Base-by-base conservation (phyloP, 1,140 invertebrate species). In the Zophobas atratus region DNA sequence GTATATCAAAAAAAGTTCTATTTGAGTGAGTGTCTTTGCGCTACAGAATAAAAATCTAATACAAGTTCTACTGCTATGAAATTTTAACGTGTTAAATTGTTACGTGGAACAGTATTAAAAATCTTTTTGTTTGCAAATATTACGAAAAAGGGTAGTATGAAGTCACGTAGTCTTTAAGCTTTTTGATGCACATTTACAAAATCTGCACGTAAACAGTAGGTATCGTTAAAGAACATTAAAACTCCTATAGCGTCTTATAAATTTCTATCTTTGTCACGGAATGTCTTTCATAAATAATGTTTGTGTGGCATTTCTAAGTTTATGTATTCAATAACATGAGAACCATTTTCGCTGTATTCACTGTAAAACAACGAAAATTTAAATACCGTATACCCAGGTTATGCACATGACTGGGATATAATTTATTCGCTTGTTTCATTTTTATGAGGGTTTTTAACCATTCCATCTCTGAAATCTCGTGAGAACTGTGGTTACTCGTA, bases 221-320 rank as follows among this genome's bases (percentile, higher is more conserved):
- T 46, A 46, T 46, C 3, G 43, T 8, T 3, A 8, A 3, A 46
- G 8, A 46, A 46, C 43, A 46, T 46, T 46, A 53, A 53, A 8
- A 53, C 20, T 20, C 6, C 0, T 32, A 2, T 6, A 53, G 49
- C 49, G 20, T n/a, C 49, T 53, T 53, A 53, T 53, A 53, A 53
- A 53, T 53, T 53, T 53, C 49, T 53, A 53, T 53, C 20, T 53
- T 32, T 53, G 2, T 53, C 49, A 6, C 4, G 20, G 20, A 53
- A 53, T 32, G 6, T 6, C 4, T n/a, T 46, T 8, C 49, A 32
- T 53, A 53, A 53, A 53, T 53, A 53, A 53, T 53, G 3, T 53
- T 53, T 53, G 4, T 53, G 49, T 53, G 49, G 49, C 49, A 53
- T 53, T 53, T 53, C 49, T n/a, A 53, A 53, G 49, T 53, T 53